phyloP scores from a whole-genome alignment of 2,797 vertebrate genomes.

The Brotogeris chrysoptera region DNA sequence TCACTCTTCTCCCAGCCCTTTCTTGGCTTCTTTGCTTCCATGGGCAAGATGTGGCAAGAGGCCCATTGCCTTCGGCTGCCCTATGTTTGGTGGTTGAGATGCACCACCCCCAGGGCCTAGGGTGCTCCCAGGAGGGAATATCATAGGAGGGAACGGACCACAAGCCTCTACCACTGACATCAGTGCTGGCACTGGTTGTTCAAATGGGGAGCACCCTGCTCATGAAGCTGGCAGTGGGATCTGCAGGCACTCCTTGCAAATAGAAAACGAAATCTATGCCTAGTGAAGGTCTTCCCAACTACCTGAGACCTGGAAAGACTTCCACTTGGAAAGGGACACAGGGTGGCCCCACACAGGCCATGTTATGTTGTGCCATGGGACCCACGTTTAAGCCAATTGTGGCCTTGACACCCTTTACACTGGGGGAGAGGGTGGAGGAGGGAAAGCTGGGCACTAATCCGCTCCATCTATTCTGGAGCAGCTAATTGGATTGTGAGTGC shows the following conservation, averaged over 20 bases:
- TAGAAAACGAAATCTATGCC: neutral
- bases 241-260: neutral
- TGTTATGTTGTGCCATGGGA: neutral
- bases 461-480: slow-evolving; percentile 36
- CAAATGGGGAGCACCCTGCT: fast-evolving
- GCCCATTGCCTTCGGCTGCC: neutral
- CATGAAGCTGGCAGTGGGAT: fast-evolving
- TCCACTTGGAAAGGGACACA: neutral
- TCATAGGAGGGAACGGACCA: neutral
- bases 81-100: neutral
- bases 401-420: neutral
- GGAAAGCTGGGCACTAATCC: slow-evolving; percentile 29
- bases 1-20: neutral
- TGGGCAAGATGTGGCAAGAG: fast-evolving
- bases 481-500: slow-evolving; percentile 41
- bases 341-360: neutral
- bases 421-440: neutral
- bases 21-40: neutral
- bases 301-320: neutral
- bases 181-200: fast-evolving
- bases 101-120: neutral
- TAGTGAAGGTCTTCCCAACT: neutral
- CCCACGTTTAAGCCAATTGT: neutral
- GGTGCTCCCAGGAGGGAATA: neutral
- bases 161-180: fast-evolving